Base-by-base conservation (phyloP, 2,888 invertebrate genomes). In the Plagodis dolabraria region DNA sequence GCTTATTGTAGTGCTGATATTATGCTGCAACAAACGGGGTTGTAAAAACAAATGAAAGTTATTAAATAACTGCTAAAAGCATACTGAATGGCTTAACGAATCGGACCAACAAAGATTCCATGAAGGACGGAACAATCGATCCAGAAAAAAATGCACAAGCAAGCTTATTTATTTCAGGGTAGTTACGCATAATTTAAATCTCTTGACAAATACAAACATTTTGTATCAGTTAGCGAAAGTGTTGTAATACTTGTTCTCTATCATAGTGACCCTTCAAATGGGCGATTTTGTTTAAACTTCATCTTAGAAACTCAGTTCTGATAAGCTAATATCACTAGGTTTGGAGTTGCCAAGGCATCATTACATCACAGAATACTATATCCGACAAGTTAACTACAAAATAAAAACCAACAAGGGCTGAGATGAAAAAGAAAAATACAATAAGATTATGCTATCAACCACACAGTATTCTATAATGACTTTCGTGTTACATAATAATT, bases 361-460 rank as follows among this genome's bases (percentile, higher is more conserved):
- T 75, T 75, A 71, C 78, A 89, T 90, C 89, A 89, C 89, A 89
- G 87, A 83, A 83, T 74, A 82, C 84, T 81, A 80, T 83, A 67
- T 70, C 45, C 33, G 72, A 71, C 71, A 73, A 69, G 58, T 66
- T 55, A 47, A 58, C 64, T 68, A 74, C 68, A 69, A 63, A 70
- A 70, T 61, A 67, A 70, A 70, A 77, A 78, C 77, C 74, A 73
- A 70, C 66, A 62, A 69, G 65, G 59, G 61, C 38, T 47, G 53
- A 53, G 46, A 38, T 48, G 7, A 48, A 35, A 49, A 33, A 47
- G 33, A 56, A 22, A 63, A 5, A 11, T 38, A 60, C 50, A 58
- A 61, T 64, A 65, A 47, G 52, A 55, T 57, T 47, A 60, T 55
- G 59, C 53, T 51, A 47, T 48, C 7, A 46, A 42, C 40, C 42